Evolutionary conservation across 2,797 vertebrate species (phyloP).

Genomic region (Crenuchus spilurus): DNA sequence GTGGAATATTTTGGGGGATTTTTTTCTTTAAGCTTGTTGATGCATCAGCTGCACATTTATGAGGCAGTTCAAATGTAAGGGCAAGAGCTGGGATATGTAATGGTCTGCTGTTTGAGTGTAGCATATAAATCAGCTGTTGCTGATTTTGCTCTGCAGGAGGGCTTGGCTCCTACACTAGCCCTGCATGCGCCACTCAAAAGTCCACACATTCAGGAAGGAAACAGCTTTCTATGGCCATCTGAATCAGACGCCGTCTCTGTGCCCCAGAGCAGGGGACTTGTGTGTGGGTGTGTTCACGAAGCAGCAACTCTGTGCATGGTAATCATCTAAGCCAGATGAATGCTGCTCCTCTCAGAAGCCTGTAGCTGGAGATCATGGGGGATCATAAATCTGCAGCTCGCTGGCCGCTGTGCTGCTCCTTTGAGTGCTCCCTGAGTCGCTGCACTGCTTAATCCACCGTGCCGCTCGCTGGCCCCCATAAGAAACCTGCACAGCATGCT

Average conservation of each 20-base stretch:
- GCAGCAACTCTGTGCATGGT: conserved; percentile 36
- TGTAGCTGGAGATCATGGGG: conserved; percentile 54
- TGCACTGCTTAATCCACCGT: neutral
- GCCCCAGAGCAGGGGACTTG: conserved; percentile 10
- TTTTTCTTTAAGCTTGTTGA: too few relatives aligned
- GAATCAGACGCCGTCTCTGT: conserved; percentile 9
- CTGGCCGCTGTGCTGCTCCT: neutral
- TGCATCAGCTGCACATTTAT: too few relatives aligned
- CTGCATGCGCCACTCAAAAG: conserved; percentile 49
- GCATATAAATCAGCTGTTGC: conserved; percentile 11
- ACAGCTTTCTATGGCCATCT: conserved; percentile 38
- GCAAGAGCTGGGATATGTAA: neutral
- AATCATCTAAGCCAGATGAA: conserved; percentile 49
- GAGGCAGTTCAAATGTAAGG: neutral
- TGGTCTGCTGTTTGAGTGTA: neutral
- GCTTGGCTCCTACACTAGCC: too few relatives aligned
- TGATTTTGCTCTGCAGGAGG: conserved; percentile 13
- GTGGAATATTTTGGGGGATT: too few relatives aligned
- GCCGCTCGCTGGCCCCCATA: neutral
- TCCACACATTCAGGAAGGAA: conserved; percentile 49
- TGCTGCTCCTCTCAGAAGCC: conserved; percentile 50
- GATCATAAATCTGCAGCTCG: conserved; percentile 19
- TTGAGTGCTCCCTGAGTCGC: neutral
- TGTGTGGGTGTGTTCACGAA: conserved; percentile 8
- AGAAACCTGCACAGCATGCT: neutral